Percentiles rank a stretch among this genome's conserved stretches.
Conservation (phyloP, 2,797 vertebrate species). For the Anomalospiza imberbis region DNA sequence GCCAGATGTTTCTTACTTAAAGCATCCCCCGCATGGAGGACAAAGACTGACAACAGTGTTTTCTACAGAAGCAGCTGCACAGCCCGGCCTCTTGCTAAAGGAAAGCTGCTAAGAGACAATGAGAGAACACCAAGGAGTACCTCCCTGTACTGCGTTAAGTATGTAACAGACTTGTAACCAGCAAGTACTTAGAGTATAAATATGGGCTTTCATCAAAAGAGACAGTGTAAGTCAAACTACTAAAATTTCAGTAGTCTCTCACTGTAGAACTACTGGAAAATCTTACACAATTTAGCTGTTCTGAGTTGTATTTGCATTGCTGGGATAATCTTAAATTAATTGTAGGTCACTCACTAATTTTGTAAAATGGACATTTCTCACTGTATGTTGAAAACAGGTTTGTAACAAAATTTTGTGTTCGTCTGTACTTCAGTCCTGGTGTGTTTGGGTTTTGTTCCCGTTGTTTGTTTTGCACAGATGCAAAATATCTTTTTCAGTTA, state of each 20-base stretch:
- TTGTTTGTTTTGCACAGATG: slow-evolving; percentile 54
- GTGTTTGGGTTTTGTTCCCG: slow-evolving; percentile 49
- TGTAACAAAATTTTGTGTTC: slow-evolving; percentile 68
- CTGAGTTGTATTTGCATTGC: slow-evolving; percentile 70
- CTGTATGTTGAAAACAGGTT: slow-evolving; percentile 65
- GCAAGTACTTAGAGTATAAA: background rate
- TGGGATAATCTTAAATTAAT: slow-evolving; percentile 66
- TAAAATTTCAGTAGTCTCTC: slow-evolving; percentile 20
- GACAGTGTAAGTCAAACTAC: background rate
- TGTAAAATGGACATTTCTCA: slow-evolving; percentile 68
- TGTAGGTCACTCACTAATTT: slow-evolving; percentile 57
- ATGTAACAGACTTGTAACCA: background rate
- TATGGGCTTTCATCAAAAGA: slow-evolving; percentile 22
- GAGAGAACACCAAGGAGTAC: slow-evolving; percentile 36
- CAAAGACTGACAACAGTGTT: slow-evolving; percentile 62
- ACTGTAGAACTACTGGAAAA: slow-evolving; percentile 2
- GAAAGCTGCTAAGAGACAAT: slow-evolving; percentile 57
- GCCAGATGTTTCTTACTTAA: slow-evolving; percentile 62
- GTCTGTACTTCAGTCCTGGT: slow-evolving; percentile 48
- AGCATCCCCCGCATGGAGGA: slow-evolving; percentile 52
- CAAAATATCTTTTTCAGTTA: slow-evolving; percentile 41
- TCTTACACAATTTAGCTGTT: slow-evolving; percentile 21
- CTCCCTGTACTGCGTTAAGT: slow-evolving; percentile 22
- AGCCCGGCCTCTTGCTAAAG: slow-evolving; percentile 38
- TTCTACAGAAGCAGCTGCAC: slow-evolving; percentile 57